Evolutionary conservation across 2,888 invertebrate species (phyloP).

Genomic region (Lymantria dispar): DNA sequence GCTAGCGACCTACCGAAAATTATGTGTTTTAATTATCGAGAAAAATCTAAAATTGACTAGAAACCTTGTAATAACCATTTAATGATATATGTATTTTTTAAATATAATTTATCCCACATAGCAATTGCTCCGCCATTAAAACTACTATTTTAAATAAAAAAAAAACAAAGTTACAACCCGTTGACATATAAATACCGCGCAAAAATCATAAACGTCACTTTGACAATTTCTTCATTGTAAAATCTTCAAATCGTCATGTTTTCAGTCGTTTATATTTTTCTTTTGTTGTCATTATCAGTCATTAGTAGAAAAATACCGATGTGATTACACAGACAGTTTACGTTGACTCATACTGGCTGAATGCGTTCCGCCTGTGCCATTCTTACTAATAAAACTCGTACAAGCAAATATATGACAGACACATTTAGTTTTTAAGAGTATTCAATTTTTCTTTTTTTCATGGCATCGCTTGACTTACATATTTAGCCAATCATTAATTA

Average conservation of each 20-base stretch:
- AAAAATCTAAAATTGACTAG: no score
- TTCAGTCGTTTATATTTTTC: slow-evolving; percentile 26
- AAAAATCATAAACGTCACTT: slow-evolving; percentile 25
- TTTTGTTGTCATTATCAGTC: slow-evolving; percentile 37
- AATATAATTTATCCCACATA: no score
- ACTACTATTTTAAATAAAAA: not conserved
- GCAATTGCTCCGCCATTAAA: no score
- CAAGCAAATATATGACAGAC: not conserved
- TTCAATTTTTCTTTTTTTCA: not conserved
- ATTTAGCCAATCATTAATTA: no score
- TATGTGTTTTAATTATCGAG: no score
- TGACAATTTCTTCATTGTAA: slow-evolving; percentile 22
- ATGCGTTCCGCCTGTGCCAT: slow-evolving; percentile 23
- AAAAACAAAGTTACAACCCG: slow-evolving; percentile 4
- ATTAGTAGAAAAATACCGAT: slow-evolving; percentile 27
- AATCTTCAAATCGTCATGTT: slow-evolving; percentile 25
- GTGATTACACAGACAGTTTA: slow-evolving; percentile 24
- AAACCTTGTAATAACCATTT: no score
- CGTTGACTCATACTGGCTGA: slow-evolving; percentile 25
- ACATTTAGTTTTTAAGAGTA: not conserved
- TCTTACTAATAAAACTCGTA: slow-evolving; percentile 6
- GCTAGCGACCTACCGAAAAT: no score
- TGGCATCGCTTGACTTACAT: no score
- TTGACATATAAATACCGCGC: slow-evolving; percentile 17
- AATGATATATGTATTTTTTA: no score